Evolutionary conservation across 2,113 vertebrate species (phyloP).

Genomic region (Carassius gibelio): DNA sequence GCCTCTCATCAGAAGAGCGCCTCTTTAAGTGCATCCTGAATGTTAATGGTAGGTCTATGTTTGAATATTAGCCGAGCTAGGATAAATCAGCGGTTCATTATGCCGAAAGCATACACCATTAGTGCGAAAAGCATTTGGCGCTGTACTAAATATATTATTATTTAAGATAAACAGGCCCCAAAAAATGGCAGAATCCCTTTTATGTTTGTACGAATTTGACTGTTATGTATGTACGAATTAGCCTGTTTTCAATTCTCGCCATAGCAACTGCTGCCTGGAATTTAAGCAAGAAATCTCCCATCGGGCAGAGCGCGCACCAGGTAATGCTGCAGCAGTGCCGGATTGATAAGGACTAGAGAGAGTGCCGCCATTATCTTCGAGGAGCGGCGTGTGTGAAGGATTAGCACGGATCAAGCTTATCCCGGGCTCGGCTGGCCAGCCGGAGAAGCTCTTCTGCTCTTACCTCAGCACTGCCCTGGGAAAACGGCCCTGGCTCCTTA

Average conservation of each 20-base stretch:
- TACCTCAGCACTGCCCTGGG: conserved; percentile 43
- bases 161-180: neutral
- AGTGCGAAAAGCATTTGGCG: conserved; percentile 45
- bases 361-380: conserved; percentile 45
- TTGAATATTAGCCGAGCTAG: conserved; percentile 50
- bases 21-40: conserved; percentile 39
- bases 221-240: neutral
- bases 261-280: conserved; percentile 23
- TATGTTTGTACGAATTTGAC: no score
- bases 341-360: conserved; percentile 54
- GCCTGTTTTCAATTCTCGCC: conserved; percentile 12
- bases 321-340: conserved; percentile 43
- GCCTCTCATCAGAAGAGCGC: conserved; percentile 34
- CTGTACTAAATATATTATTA: neutral
- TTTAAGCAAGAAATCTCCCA: conserved; percentile 49
- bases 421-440: conserved; percentile 48
- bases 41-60: conserved; percentile 31
- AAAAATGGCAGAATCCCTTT: neutral
- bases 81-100: conserved; percentile 32
- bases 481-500: conserved; percentile 48
- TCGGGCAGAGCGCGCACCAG: conserved; percentile 46
- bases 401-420: conserved; percentile 59
- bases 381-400: conserved; percentile 49
- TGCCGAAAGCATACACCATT: conserved; percentile 50
- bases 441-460: conserved; percentile 35